These are phyloP conservation scores for Phaenicophaeus curvirostris DNA, from an alignment of 2,797 vertebrate species.

Conservation along the genomic window DNA sequence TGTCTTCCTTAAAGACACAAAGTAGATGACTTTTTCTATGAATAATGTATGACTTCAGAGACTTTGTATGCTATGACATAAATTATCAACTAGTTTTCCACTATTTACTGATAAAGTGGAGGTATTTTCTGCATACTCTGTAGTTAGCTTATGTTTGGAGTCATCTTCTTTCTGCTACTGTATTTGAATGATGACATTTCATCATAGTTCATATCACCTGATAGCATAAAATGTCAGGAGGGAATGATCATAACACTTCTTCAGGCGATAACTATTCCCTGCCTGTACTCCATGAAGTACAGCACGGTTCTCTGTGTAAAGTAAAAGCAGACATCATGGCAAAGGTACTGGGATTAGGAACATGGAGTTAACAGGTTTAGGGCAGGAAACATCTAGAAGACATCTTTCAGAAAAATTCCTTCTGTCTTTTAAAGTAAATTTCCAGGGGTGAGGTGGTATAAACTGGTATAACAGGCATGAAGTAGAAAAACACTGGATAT, in stretches of 20 bases:
- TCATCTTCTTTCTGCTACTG: constrained; percentile 18
- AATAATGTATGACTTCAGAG: constrained; percentile 68
- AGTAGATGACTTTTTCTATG: constrained; percentile 51
- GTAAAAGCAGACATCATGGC: background rate
- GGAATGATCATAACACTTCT: constrained; percentile 65
- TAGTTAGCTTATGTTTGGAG: constrained; percentile 28
- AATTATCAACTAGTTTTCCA: constrained; percentile 67
- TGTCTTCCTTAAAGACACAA: constrained; percentile 69
- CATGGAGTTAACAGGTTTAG: background rate
- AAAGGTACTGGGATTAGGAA: background rate
- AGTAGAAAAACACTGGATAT: background rate
- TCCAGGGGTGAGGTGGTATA: background rate
- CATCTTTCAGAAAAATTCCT: background rate
- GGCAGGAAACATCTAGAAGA: background rate
- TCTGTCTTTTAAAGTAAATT: background rate
- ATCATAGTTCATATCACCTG: constrained; percentile 38
- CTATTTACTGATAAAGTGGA: constrained; percentile 55
- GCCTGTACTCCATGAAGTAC: constrained; percentile 11
- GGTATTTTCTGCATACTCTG: constrained; percentile 41
- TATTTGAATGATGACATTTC: constrained; percentile 68
- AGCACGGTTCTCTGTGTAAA: background rate
- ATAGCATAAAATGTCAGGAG: constrained; percentile 66
- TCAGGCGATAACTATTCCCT: constrained; percentile 57
- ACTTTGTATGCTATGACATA: constrained; percentile 63
- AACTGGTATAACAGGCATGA: background rate